Conservation (phyloP, 64 coral and sea anemone species). For the Acropora tenuis region DNA sequence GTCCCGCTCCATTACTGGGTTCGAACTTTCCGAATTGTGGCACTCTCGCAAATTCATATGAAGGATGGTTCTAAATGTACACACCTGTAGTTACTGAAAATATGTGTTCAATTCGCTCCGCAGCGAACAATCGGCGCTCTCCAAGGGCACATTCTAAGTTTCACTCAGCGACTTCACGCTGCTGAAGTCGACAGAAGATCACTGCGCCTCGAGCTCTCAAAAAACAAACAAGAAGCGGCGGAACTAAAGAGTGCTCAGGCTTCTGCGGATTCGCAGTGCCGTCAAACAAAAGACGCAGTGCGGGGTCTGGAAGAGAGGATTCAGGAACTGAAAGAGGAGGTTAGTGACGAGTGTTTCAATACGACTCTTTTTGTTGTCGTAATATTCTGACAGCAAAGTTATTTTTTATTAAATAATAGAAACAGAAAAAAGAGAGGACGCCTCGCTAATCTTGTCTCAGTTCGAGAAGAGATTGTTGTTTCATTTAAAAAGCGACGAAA, state of each 20-base stretch:
- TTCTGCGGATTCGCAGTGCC: constrained; percentile 59
- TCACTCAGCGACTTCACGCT: constrained; percentile 94
- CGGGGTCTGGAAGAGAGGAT: constrained; percentile 77
- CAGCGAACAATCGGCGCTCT: constrained; percentile 78
- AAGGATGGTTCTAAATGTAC: too few relatives aligned
- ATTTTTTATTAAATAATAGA: too few relatives aligned
- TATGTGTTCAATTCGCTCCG: not conserved
- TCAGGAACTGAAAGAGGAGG: constrained; percentile 88
- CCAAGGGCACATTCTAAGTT: constrained; percentile 82
- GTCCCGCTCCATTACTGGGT: too few relatives aligned
- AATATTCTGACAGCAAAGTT: too few relatives aligned
- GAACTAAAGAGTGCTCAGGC: constrained; percentile 69
- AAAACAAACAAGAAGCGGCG: constrained; percentile 62
- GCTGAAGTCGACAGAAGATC: constrained; percentile 90
- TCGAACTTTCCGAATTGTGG: too few relatives aligned
- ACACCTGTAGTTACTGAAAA: not conserved
- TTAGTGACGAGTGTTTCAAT: not conserved
- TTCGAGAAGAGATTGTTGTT: too few relatives aligned
- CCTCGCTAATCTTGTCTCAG: too few relatives aligned
- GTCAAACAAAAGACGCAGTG: constrained; percentile 65
- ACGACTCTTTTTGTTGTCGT: not conserved
- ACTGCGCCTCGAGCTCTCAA: constrained; percentile 76
- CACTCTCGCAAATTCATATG: not conserved
- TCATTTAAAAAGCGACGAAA: too few relatives aligned
- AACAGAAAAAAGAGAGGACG: too few relatives aligned